Base-by-base conservation (phyloP, 2,888 invertebrate species). In the Cerastoderma edule region DNA sequence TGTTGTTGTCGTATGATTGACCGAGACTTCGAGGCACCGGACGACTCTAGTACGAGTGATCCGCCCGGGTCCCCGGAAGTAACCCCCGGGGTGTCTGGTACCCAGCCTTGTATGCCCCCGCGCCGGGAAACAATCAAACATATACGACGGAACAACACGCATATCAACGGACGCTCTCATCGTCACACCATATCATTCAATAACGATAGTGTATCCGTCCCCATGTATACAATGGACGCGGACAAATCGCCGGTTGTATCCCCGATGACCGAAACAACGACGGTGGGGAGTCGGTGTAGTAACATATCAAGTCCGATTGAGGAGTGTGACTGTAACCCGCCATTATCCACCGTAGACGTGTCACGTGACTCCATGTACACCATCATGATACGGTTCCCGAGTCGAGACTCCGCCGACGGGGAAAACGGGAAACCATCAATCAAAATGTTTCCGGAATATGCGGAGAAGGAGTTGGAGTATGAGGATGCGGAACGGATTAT, bases 331-430 rank as follows among this genome's bases (percentile, higher is more conserved):
- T 24, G 35, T 50, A 44, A 44, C 57, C 71, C 64, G 19, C 39
- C 71, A 10, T 28, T 64, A n/a, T 54, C 65, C 19, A 54, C 70
- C 5, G 46, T 69, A 30, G 33, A 76, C 19, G 75, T 67, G 32
- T 72, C 72, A 8, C 63, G 65, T 44, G 82, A 82, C 8, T 67
- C 56, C 13, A 97, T 98, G 54, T 98, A 98, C 94, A 98, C 98
- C 74, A 98, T 98, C 90, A 94, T 98, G 81, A 98, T 98, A 89
- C 95, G 96, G 88, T 94, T 98, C 86, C 90, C 90, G n/a, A 73
- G 72, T 28, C 27, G 19, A 24, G 80, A 82, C 32, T 63, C 67
- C 24, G 72, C 70, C 19, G 81, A 81, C 24, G 69, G 70, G 0
- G 77, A 73, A 16, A 65, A 66, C 35, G 63, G 54, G 24, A 84